These are phyloP conservation scores for Anomalospiza imberbis DNA, from an alignment of 2,797 vertebrate species.

Conservation along the genomic window DNA sequence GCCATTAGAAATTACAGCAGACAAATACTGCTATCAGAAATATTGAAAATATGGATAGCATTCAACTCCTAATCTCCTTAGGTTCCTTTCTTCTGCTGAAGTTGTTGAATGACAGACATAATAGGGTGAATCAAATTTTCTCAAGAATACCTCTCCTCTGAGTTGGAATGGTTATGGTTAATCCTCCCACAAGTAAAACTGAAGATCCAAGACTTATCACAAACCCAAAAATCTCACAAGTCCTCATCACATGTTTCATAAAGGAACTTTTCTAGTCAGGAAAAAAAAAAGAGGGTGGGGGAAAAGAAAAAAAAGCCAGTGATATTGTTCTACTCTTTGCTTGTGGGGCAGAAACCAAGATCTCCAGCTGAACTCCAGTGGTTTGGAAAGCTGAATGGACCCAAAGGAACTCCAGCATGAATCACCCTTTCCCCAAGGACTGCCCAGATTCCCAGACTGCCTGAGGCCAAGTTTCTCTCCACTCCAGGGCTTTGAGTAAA, in stretches of 20 bases:
- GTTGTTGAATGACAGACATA: not conserved
- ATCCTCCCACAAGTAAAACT: not conserved
- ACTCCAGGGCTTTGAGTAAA: not conserved
- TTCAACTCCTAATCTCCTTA: not conserved
- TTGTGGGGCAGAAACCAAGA: not conserved
- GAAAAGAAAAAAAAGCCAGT: not conserved
- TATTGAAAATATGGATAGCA: not conserved
- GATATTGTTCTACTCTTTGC: not conserved
- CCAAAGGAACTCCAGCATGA: not conserved
- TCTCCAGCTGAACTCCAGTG: not conserved
- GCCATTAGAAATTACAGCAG: not conserved
- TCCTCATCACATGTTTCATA: not conserved
- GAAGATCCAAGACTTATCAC: not conserved
- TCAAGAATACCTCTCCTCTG: not conserved
- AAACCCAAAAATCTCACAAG: not conserved
- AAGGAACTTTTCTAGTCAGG: not conserved
- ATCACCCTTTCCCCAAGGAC: not conserved
- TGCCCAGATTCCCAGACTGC: not conserved
- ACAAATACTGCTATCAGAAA: not conserved
- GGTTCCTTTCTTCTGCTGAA: not conserved
- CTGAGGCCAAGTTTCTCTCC: not conserved
- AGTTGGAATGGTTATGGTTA: not conserved
- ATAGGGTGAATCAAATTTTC: not conserved
- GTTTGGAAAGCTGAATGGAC: not conserved
- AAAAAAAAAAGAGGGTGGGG: accelerated